Conservation (phyloP, 2,797 vertebrate genomes). For the Uromys caudimaculatus region DNA sequence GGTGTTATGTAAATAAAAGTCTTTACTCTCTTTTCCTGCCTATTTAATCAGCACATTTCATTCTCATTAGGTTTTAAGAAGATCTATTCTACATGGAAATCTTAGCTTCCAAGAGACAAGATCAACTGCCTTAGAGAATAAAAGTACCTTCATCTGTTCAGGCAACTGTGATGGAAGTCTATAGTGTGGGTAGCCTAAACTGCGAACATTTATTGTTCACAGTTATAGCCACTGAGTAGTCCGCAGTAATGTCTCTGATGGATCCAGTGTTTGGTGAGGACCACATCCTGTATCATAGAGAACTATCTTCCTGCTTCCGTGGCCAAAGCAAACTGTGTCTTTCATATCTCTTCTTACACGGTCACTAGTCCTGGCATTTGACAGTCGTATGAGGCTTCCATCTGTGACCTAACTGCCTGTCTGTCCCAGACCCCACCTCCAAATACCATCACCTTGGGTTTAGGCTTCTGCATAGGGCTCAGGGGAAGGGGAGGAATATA, state of each 20-base stretch:
- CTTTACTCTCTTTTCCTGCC: background rate
- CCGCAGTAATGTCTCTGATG: too few species aligned
- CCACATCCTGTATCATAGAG: background rate
- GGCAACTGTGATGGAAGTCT: background rate
- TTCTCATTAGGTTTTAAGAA: background rate
- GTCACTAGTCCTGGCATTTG: background rate
- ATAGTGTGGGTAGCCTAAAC: background rate
- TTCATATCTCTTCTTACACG: background rate
- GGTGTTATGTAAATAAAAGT: background rate
- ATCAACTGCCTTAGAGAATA: background rate
- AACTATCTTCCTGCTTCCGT: background rate
- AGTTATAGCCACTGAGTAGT: background rate
- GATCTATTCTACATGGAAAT: background rate
- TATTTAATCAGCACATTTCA: background rate
- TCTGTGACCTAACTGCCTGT: background rate
- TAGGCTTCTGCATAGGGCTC: background rate
- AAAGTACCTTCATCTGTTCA: background rate
- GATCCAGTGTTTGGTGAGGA: background rate
- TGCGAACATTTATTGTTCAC: background rate
- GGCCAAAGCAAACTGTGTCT: background rate
- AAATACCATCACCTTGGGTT: background rate
- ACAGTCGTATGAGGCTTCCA: background rate
- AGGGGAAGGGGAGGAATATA: background rate
- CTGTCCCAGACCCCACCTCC: background rate
- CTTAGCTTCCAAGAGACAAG: background rate